Evolutionary conservation across 2,113 vertebrate species (phyloP).

Genomic region (Syngnathus typhle): DNA sequence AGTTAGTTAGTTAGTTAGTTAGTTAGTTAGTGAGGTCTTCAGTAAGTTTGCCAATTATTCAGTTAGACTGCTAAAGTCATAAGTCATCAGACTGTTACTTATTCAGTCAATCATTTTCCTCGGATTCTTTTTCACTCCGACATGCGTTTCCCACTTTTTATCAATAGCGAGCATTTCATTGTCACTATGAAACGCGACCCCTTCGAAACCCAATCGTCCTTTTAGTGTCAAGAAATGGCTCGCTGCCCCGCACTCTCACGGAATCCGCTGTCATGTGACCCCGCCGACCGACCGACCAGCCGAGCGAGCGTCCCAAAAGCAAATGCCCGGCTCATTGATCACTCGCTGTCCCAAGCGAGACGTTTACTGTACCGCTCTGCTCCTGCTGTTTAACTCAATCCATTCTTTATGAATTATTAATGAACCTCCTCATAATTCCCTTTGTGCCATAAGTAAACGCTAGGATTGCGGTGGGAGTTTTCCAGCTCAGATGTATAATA

Average conservation of each 20-base stretch:
- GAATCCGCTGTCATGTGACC: constrained; percentile 60
- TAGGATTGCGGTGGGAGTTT: not conserved
- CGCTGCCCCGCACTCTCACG: constrained; percentile 51
- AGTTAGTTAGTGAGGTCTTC: not conserved
- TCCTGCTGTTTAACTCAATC: constrained; percentile 18
- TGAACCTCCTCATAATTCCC: not conserved
- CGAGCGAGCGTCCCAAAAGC: constrained; percentile 37
- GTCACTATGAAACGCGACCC: constrained; percentile 58
- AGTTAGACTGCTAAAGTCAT: too few relatives aligned
- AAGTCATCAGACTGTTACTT: too few relatives aligned
- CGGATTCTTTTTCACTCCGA: not conserved
- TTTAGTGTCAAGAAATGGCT: constrained; percentile 58
- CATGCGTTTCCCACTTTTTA: constrained; percentile 44
- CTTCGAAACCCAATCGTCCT: constrained; percentile 67
- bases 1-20: not conserved
- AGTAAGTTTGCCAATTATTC: not conserved
- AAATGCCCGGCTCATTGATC: constrained; percentile 52
- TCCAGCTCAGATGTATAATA: not conserved
- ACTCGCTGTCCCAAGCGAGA: constrained; percentile 38
- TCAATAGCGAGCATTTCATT: constrained; percentile 58
- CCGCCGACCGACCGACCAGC: constrained; percentile 7
- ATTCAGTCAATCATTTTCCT: not conserved
- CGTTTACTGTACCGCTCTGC: constrained; percentile 39
- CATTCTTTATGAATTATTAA: constrained; percentile 46
- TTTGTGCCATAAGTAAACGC: not conserved